Base-by-base conservation (phyloP, 2,113 vertebrate genomes). In the Nothoprocta pentlandii region DNA sequence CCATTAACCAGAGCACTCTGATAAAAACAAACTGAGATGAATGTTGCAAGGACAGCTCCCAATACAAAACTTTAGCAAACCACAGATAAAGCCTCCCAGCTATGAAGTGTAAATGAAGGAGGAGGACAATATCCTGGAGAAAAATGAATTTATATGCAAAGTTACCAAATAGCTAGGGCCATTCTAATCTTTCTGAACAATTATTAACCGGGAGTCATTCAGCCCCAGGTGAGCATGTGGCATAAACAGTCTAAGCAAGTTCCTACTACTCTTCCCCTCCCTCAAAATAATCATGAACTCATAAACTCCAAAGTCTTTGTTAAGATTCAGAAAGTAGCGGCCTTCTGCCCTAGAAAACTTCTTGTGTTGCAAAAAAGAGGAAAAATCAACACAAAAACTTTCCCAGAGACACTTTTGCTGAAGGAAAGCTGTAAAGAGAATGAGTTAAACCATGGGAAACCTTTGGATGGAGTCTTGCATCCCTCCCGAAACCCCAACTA, bases 121-220 rank as follows among this genome's bases (percentile, higher is more conserved):
- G 85, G 89, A 93, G 22, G 66, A 84, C 56, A 95, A 84, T 36
- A 95, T n/a, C 85, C 78, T 34, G 77, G 80, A 84, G 91, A 34
- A 89, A 90, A 93, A 80, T 42, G 9, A 51, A 91, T 93, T 94
- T 85, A 81, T 20, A 59, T 59, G 96, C 61, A 88, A 96, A 96
- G 94, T 68, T 71, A 93, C 62, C 44, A 80, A 14, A 77, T 10
- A 64, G 61, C 73, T 74, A 89, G 88, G 81, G 78, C 56, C 69
- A 32, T n/a, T 14, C 39, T 77, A 51, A 49, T 36, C 76, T 92
- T 80, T 95, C 78, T 81, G 91, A 96, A 83, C 75, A 94, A 95
- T 92, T 95, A 97, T 83, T 91, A 96, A 97, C 89, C 42, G 77
- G 74, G 64, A 95, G 85, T 78, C 89, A 80, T 80, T 95, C 91